Percentiles rank a stretch among this genome's conserved stretches.
Conservation (phyloP, 2,797 vertebrate genomes). For the Sphenodon punctatus region DNA sequence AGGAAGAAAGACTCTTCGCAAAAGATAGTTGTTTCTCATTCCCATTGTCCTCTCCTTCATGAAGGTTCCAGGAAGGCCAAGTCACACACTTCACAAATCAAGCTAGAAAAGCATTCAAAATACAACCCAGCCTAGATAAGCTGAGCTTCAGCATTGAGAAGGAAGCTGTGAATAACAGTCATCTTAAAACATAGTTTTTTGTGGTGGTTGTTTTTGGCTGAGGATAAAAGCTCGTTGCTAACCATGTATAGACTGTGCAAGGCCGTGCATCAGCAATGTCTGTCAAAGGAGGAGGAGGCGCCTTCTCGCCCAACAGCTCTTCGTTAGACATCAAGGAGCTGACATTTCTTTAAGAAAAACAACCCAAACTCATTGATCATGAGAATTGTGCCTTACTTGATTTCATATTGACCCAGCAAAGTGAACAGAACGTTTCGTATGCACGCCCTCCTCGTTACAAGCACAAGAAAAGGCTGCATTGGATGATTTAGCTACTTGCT, state of each 20-base stretch:
- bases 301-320: slow-evolving; percentile 2
- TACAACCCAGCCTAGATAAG: neutral
- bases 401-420: neutral
- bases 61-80: slow-evolving; percentile 27
- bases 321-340: neutral
- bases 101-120: slow-evolving; percentile 19
- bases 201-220: too few relatives aligned
- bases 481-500: neutral
- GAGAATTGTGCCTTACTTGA: neutral
- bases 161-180: slow-evolving; percentile 28
- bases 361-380: too few relatives aligned
- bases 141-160: slow-evolving; percentile 3
- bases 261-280: neutral
- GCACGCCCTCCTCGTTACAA: neutral
- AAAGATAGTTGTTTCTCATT: neutral
- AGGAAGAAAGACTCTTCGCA: too few relatives aligned
- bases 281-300: neutral
- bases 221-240: neutral
- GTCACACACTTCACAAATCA: slow-evolving; percentile 1
- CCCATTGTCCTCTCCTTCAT: too few relatives aligned
- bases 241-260: neutral
- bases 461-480: neutral
- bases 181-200: neutral
- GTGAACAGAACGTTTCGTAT: neutral
- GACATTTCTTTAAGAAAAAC: too few relatives aligned